These are phyloP conservation scores for Eupeodes corollae DNA, from an alignment of 1,140 invertebrate genomes.

Conservation along the genomic window DNA sequence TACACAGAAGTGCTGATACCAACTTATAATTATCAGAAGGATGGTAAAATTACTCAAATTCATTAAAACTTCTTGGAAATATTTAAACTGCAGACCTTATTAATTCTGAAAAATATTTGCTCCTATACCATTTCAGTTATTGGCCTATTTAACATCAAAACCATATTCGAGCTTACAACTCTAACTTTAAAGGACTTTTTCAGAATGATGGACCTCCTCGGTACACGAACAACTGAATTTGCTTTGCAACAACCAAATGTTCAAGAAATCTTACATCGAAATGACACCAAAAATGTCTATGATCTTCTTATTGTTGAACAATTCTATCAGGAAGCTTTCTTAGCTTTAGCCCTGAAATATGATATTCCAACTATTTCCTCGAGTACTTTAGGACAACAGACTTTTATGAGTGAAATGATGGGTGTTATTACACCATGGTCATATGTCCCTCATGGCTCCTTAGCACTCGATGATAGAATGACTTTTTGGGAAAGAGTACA, in stretches of 20 bases:
- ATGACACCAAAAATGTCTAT: slow-evolving; percentile 14
- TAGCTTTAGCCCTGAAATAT: slow-evolving; percentile 19
- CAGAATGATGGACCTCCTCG: not conserved
- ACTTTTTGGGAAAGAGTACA: slow-evolving; percentile 24
- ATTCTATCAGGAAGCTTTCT: slow-evolving; percentile 19
- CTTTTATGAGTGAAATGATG: slow-evolving; percentile 14
- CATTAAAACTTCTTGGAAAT: too few species aligned
- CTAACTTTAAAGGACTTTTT: not conserved
- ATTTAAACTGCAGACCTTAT: too few species aligned
- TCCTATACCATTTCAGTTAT: too few species aligned
- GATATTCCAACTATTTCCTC: slow-evolving; percentile 15
- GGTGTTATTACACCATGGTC: slow-evolving; percentile 13
- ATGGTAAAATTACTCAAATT: too few species aligned
- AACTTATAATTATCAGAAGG: slow-evolving; percentile 14
- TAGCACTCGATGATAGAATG: slow-evolving; percentile 13
- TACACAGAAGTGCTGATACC: slow-evolving; percentile 23
- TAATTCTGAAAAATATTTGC: too few species aligned
- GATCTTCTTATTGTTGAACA: slow-evolving; percentile 24
- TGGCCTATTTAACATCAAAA: not conserved
- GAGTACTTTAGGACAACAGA: slow-evolving; percentile 12
- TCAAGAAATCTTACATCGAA: slow-evolving; percentile 18
- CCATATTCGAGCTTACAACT: not conserved
- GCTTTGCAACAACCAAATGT: slow-evolving; percentile 16
- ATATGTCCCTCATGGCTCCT: slow-evolving; percentile 10
- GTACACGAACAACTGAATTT: slow-evolving; percentile 4